phyloP scores from a whole-genome alignment of 1,140 invertebrate genomes.

The Drosophila asahinai region DNA sequence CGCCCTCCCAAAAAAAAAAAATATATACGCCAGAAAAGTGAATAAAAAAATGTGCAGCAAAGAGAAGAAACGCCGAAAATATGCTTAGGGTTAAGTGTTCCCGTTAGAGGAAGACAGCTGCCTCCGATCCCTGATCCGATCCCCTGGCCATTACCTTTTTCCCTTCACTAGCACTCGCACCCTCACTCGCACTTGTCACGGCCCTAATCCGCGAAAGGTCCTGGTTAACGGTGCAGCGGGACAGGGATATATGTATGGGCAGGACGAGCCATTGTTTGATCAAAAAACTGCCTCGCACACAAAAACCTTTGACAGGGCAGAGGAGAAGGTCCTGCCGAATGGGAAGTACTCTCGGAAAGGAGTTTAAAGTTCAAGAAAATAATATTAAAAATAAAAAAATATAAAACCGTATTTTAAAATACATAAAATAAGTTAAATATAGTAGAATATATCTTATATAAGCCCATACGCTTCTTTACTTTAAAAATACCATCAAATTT shows the following conservation, averaged over 20 bases:
- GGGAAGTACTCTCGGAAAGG: not conserved
- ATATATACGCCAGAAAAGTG: slow-evolving; percentile 5
- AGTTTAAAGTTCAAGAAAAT: no score
- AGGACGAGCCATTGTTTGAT: slow-evolving; percentile 31
- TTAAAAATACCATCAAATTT: no score
- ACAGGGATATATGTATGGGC: not conserved
- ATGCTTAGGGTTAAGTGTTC: slow-evolving; percentile 83
- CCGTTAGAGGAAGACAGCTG: slow-evolving; percentile 72
- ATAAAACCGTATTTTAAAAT: not conserved
- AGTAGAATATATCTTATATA: no score
- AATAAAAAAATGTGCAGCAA: slow-evolving; percentile 16
- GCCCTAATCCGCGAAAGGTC: slow-evolving; percentile 41
- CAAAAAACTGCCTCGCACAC: slow-evolving; percentile 29
- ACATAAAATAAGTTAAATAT: not conserved
- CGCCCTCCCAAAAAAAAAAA: slow-evolving; percentile 36
- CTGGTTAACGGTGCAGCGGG: slow-evolving; percentile 45
- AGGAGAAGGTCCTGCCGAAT: not conserved
- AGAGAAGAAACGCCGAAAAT: slow-evolving; percentile 46
- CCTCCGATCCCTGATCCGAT: slow-evolving; percentile 34
- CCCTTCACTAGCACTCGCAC: not conserved
- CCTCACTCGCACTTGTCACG: slow-evolving; percentile 39
- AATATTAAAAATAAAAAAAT: no score
- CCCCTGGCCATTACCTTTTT: slow-evolving; percentile 8
- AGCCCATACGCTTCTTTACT: no score
- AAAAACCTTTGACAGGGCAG: slow-evolving; percentile 30